Percentiles rank a stretch among this genome's conserved stretches.
phyloP scores from a whole-genome alignment of 2,797 vertebrate species.

The Pangasius djambal region DNA sequence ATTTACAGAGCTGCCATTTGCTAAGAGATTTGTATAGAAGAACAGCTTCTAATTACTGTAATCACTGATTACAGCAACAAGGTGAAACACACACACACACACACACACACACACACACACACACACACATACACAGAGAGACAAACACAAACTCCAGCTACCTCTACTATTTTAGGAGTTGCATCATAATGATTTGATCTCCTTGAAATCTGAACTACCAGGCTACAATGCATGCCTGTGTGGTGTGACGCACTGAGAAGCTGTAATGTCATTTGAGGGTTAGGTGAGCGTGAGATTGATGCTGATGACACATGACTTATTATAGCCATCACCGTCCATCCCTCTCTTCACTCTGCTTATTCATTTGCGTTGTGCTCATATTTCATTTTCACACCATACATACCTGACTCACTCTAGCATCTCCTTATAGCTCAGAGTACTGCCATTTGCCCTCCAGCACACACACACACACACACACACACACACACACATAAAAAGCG shows the following conservation, averaged over 20 bases:
- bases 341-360: slow-evolving; percentile 27
- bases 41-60: not conserved
- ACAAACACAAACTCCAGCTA: not conserved
- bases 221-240: slow-evolving; percentile 72
- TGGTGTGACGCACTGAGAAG: slow-evolving; percentile 56
- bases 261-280: slow-evolving; percentile 77
- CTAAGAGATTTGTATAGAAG: not conserved
- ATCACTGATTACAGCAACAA: slow-evolving; percentile 14
- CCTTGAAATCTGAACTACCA: slow-evolving; percentile 59
- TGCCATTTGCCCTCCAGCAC: slow-evolving; percentile 50
- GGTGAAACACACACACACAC: not conserved
- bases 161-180: slow-evolving; percentile 23
- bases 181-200: slow-evolving; percentile 72
- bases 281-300: slow-evolving; percentile 62
- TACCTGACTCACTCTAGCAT: slow-evolving; percentile 34
- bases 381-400: slow-evolving; percentile 57
- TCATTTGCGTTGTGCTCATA: slow-evolving; percentile 57
- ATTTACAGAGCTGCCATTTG: not conserved
- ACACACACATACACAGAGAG: not conserved
- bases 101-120: not conserved
- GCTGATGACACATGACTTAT: slow-evolving; percentile 49
- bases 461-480: slow-evolving; percentile 23
- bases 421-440: slow-evolving; percentile 18
- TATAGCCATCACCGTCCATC: slow-evolving; percentile 52
- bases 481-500: slow-evolving; percentile 41